Evolutionary conservation across 2,797 vertebrate genomes (phyloP), one percentile per base, ranked within the genome.

Genomic region (Cossypha caffra): DNA sequence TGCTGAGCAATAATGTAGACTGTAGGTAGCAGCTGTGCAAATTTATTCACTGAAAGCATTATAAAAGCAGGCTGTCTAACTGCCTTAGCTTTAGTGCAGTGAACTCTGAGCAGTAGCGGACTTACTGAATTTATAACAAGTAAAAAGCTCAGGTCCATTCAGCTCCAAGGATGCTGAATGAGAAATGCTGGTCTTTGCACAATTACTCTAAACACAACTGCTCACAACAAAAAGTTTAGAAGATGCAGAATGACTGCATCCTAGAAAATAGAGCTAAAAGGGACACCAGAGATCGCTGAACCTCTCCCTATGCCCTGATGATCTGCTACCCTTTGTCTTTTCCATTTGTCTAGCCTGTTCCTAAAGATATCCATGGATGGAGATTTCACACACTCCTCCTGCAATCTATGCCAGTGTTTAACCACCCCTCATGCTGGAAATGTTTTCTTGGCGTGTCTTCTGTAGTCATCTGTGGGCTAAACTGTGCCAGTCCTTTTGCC

Each of bases 1-100:
- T 93, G 75, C 96, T 86, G 95, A 96, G 96, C 84, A 93, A 92
- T 96, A 89, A 57, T 93, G 93, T 90, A 64, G 91, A 80, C 90
- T 95, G 63, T 91, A 95, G 96, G 88, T 97, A 95, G 90, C 84
- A 96, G 95, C 95, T 92, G 93, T 96, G 93, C 95, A 94, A 94
- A 93, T 92, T 85, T 91, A 90, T 95, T 94, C 95, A 92, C 51
- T 87, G 90, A 85, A 85, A 83, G 86, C 93, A 82, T 77, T 93
- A 81, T 95, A 94, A 95, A 96, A 90, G 92, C 95, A 94, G 84
- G 77, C 93, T 88, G 91, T 92, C 83, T 92, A 91, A 90, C 90
- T 85, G 90, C 88, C 90, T 96, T 91, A 82, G 90, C 95, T 94
- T 93, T 91, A 95, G 75, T 71, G 91, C 89, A 90, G 91, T 93